These are phyloP conservation scores for Bubalus kerabau DNA, from an alignment of 2,113 vertebrate species.

Conservation along the genomic window DNA sequence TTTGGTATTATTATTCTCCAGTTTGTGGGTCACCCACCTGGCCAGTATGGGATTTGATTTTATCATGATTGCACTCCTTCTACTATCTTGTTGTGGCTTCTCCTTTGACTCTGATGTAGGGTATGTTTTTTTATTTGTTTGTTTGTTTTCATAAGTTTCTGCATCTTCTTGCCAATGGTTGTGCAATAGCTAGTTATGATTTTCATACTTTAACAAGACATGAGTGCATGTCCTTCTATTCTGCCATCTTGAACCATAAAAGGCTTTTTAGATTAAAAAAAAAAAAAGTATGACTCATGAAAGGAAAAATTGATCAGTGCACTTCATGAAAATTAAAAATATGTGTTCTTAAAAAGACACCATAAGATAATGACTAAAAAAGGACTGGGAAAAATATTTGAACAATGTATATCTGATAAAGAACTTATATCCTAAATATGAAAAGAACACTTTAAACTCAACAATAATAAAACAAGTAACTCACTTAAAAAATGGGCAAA, in stretches of 20 bases:
- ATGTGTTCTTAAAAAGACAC: background rate
- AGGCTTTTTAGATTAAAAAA: background rate
- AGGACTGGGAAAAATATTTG: background rate
- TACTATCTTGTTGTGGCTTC: background rate
- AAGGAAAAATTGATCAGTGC: background rate
- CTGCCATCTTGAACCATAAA: background rate
- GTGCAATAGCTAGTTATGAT: background rate
- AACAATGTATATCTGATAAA: background rate
- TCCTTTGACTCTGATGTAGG: background rate
- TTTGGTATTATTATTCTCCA: background rate
- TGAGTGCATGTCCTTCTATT: background rate
- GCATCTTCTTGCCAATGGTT: background rate
- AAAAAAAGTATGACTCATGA: background rate
- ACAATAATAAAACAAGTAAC: background rate
- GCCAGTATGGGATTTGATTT: background rate
- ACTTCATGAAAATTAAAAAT: background rate
- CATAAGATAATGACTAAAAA: background rate
- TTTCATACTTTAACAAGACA: background rate
- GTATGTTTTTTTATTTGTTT: background rate
- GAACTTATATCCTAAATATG: background rate
- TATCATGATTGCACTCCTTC: background rate
- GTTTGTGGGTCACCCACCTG: background rate
- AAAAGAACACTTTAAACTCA: background rate
- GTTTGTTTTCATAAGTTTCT: background rate
- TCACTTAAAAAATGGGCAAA: background rate